A percentile compares a stretch with the other conserved stretches of the same genome.
Conservation (phyloP, 2,797 vertebrate species). For the Rhynchotus rufescens region DNA sequence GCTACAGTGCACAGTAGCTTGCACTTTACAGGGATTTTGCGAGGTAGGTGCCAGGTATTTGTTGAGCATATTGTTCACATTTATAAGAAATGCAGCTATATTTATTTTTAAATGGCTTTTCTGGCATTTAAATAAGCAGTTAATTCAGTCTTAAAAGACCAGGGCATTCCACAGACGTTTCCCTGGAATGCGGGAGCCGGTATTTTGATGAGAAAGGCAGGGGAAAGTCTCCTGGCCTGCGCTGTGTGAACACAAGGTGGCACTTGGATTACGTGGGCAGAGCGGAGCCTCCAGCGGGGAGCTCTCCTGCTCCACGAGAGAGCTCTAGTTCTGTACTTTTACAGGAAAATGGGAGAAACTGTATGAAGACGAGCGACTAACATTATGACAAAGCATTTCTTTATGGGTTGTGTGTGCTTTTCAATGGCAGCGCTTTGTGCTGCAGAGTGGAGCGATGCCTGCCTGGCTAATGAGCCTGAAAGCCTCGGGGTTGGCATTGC, state of each 20-base stretch:
- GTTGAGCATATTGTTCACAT: accelerated
- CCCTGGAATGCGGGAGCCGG: neutral
- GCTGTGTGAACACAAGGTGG: slow-evolving; percentile 74
- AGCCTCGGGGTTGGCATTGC: neutral
- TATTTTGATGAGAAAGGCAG: neutral
- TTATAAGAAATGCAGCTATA: neutral
- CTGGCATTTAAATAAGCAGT: neutral
- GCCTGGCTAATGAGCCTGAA: neutral
- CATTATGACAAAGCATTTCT: too few relatives aligned
- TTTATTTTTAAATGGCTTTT: neutral
- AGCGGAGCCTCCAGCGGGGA: neutral
- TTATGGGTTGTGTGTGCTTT: neutral
- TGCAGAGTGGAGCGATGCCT: neutral
- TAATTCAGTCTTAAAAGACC: neutral
- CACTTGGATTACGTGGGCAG: slow-evolving; percentile 72
- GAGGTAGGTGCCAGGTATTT: neutral
- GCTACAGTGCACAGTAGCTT: neutral
- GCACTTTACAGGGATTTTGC: neutral
- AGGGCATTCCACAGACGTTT: neutral
- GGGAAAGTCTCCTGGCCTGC: slow-evolving; percentile 1
- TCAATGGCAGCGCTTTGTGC: neutral
- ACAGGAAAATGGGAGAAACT: slow-evolving; percentile 1
- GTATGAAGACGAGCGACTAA: neutral
- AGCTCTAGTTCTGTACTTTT: neutral
- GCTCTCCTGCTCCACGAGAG: neutral